These are phyloP conservation scores for Stenchaetothrips biformis DNA, from an alignment of 2,888 invertebrate genomes.

Conservation along the genomic window DNA sequence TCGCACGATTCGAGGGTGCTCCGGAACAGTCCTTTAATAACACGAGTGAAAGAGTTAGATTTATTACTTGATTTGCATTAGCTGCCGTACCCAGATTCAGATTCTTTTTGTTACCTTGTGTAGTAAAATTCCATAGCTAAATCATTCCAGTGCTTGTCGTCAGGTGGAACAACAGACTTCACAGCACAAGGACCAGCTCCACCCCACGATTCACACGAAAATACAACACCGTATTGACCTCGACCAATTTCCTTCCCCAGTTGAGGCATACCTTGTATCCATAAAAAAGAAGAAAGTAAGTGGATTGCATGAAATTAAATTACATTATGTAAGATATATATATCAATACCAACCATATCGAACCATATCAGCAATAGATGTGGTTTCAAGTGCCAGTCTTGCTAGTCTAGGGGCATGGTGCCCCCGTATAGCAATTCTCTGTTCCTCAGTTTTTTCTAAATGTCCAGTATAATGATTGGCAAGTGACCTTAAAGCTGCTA, in stretches of 20 bases:
- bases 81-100: not conserved
- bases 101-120: slow-evolving; percentile 56
- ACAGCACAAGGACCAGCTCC: slow-evolving; percentile 71
- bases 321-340: not conserved
- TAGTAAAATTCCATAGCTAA: slow-evolving; percentile 88
- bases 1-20: slow-evolving; percentile 71
- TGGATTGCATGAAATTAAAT: slow-evolving; percentile 9
- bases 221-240: slow-evolving; percentile 88
- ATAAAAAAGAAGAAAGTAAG: slow-evolving; percentile 42
- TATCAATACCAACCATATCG: slow-evolving; percentile 59
- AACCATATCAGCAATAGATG: slow-evolving; percentile 73
- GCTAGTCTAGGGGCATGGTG: slow-evolving; percentile 75
- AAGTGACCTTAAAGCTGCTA: slow-evolving; percentile 63
- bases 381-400: slow-evolving; percentile 73
- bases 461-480: slow-evolving; percentile 65
- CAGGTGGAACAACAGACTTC: slow-evolving; percentile 83
- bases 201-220: slow-evolving; percentile 71
- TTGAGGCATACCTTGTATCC: slow-evolving; percentile 48
- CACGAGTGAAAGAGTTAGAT: slow-evolving; percentile 25
- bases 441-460: slow-evolving; percentile 74
- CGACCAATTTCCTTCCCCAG: slow-evolving; percentile 63
- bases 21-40: slow-evolving; percentile 64
- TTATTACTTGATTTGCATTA: not conserved
- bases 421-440: slow-evolving; percentile 69
- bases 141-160: slow-evolving; percentile 85